Percentiles rank a stretch among this genome's conserved stretches.
phyloP scores from a whole-genome alignment of 2,888 invertebrate genomes.

The Phytoseiulus persimilis region DNA sequence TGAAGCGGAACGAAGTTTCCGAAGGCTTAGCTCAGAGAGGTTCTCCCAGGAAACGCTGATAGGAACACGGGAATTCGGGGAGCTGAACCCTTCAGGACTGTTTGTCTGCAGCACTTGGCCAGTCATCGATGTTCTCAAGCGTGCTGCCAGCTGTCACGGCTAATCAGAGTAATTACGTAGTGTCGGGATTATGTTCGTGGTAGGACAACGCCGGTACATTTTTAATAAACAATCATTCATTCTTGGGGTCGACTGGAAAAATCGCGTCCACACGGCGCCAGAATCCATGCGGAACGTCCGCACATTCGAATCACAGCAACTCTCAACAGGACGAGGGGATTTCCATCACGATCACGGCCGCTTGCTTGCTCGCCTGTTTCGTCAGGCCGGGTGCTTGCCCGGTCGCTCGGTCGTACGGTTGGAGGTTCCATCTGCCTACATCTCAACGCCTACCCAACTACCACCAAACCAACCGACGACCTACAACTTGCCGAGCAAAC shows the following conservation, averaged over 20 bases:
- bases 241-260: constrained; percentile 9
- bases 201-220: not conserved
- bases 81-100: not conserved
- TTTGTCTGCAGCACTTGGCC: not conserved
- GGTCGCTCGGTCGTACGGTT: not conserved
- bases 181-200: not conserved
- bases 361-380: not conserved
- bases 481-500: not conserved
- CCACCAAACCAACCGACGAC: not conserved
- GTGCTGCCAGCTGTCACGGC: constrained; percentile 18
- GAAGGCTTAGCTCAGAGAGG: too few species aligned
- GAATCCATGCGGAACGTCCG: constrained; percentile 28
- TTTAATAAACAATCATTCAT: constrained; percentile 37
- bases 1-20: too few species aligned
- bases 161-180: constrained; percentile 33
- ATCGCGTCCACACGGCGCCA: constrained; percentile 13
- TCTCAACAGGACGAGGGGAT: constrained; percentile 1
- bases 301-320: constrained; percentile 18
- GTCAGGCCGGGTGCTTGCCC: not conserved
- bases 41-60: too few species aligned
- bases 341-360: constrained; percentile 5
- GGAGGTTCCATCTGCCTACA: not conserved
- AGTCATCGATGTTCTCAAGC: not conserved
- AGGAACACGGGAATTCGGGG: not conserved
- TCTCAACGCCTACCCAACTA: not conserved